Evolutionary conservation across 2,113 vertebrate genomes (phyloP).

Genomic region (Todiramphus saurophagus): DNA sequence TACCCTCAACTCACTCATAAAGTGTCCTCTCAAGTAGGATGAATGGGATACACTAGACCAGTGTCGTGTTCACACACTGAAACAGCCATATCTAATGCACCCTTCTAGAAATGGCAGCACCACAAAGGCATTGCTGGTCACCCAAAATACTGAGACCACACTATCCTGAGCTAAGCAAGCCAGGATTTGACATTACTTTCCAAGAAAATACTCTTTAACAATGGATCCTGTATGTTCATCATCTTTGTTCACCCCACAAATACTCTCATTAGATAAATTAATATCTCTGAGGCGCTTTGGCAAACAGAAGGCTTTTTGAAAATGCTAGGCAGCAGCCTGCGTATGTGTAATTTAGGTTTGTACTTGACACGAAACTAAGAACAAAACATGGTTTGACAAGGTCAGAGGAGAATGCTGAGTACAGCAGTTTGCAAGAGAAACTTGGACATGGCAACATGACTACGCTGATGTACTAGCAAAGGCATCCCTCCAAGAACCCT

Average conservation of each 20-base stretch:
- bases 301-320: not conserved
- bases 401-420: not conserved
- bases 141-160: not conserved
- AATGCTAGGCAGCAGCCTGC: not conserved
- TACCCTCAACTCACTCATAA: not conserved
- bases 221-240: not conserved
- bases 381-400: not conserved
- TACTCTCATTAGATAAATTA: not conserved
- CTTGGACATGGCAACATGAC: not conserved
- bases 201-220: not conserved
- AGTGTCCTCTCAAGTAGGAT: accelerated
- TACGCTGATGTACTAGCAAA: not conserved
- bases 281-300: not conserved
- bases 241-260: not conserved
- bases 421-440: not conserved
- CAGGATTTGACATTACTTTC: not conserved
- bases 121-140: not conserved
- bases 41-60: not conserved
- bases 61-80: not conserved
- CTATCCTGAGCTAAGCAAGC: not conserved
- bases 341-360: not conserved
- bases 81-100: not conserved
- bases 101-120: not conserved
- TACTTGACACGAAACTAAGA: not conserved
- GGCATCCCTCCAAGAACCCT: not conserved